These are phyloP conservation scores for Dendrolimus houi DNA, from an alignment of 2,888 invertebrate genomes.

Conservation along the genomic window DNA sequence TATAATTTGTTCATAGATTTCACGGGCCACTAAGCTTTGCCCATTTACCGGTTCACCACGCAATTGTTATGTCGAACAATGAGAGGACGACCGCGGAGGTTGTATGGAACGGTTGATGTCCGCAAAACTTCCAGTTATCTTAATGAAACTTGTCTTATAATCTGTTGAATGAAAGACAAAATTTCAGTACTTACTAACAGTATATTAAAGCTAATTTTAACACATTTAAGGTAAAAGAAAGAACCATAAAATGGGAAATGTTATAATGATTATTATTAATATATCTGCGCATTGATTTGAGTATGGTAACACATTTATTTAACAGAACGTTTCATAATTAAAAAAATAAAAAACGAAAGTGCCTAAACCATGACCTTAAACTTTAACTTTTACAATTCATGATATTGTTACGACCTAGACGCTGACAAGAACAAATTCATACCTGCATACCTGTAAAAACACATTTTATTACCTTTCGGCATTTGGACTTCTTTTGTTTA, in stretches of 20 bases:
- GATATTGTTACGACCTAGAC: too few relatives aligned
- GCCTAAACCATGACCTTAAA: too few relatives aligned
- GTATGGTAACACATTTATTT: neutral
- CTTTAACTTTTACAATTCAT: too few relatives aligned
- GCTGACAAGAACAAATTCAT: too few relatives aligned
- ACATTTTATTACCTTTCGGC: too few relatives aligned
- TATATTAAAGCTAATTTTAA: too few relatives aligned
- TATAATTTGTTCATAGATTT: slow-evolving; percentile 27
- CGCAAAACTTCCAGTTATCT: neutral
- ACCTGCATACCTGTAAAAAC: too few relatives aligned
- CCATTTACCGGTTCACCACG: slow-evolving; percentile 33
- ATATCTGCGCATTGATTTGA: neutral
- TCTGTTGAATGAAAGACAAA: neutral
- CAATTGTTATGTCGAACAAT: slow-evolving; percentile 35
- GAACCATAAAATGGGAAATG: neutral
- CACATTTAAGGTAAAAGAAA: neutral
- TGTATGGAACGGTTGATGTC: slow-evolving; percentile 7
- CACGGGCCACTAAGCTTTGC: slow-evolving; percentile 27
- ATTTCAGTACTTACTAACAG: neutral
- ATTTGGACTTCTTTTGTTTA: too few relatives aligned
- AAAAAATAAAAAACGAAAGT: too few relatives aligned
- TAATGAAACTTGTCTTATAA: neutral
- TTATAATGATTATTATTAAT: neutral
- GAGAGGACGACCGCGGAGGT: slow-evolving; percentile 5
- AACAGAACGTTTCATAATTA: too few relatives aligned